A percentile compares a stretch with the other conserved stretches of the same genome.
Evolutionary conservation across 2,797 vertebrate species (phyloP).

Genomic region (Darevskia nairensis): DNA sequence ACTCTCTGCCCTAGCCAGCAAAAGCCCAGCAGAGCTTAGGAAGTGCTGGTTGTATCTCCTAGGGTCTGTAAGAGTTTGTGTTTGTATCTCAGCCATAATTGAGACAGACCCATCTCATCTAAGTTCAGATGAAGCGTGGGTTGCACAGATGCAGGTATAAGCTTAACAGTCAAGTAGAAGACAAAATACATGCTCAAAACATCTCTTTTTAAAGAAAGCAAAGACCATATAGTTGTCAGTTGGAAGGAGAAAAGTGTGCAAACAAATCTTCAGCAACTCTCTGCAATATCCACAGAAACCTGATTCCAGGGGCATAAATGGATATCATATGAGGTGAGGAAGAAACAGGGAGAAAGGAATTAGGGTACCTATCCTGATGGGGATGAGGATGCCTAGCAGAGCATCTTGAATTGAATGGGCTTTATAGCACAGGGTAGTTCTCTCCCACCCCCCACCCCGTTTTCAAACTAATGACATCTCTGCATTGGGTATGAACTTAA

Average conservation of each 20-base stretch:
- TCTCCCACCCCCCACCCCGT: not conserved
- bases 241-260: not conserved
- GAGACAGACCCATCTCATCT: too few relatives aligned
- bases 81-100: too few relatives aligned
- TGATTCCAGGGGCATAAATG: not conserved
- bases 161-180: too few relatives aligned
- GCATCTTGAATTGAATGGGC: not conserved
- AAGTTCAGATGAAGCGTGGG: too few relatives aligned
- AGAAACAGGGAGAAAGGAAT: not conserved
- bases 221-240: not conserved
- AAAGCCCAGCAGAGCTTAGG: too few relatives aligned
- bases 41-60: too few relatives aligned
- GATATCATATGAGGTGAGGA: not conserved
- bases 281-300: not conserved
- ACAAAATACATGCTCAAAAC: not conserved
- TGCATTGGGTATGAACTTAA: not conserved
- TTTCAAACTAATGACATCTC: not conserved
- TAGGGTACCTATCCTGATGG: not conserved
- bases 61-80: too few relatives aligned
- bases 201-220: not conserved
- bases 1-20: not conserved
- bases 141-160: too few relatives aligned
- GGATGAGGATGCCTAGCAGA: not conserved
- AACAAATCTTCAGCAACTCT: not conserved
- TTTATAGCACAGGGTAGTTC: not conserved